phyloP scores from a whole-genome alignment of 2,113 vertebrate genomes.

The Sinocyclocheilus maitianheensis region DNA sequence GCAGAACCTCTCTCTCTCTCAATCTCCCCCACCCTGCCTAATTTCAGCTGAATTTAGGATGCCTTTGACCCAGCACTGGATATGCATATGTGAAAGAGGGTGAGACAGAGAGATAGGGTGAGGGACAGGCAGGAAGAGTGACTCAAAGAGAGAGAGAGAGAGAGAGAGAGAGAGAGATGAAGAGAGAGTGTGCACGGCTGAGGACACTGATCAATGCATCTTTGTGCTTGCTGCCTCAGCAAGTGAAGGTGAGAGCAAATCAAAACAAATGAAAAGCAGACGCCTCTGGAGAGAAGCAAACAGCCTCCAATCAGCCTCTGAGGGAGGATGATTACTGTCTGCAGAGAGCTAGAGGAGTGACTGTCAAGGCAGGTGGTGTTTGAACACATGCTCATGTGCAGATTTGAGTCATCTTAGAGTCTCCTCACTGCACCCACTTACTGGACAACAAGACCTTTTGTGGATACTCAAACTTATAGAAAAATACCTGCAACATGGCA shows the following conservation, averaged over 20 bases:
- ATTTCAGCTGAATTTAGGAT: slow-evolving; percentile 48
- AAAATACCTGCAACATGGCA: slow-evolving; percentile 10
- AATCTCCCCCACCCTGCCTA: slow-evolving; percentile 23
- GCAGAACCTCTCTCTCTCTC: slow-evolving; percentile 48
- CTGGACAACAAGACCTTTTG: slow-evolving; percentile 29
- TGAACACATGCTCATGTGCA: slow-evolving; percentile 24
- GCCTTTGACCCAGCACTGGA: slow-evolving; percentile 61
- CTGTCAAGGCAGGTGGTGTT: slow-evolving; percentile 46
- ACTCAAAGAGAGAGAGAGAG: slow-evolving; percentile 21
- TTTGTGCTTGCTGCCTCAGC: slow-evolving; percentile 56
- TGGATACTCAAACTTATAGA: neutral
- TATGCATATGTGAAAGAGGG: slow-evolving; percentile 61
- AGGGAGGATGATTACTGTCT: slow-evolving; percentile 47
- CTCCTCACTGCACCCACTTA: slow-evolving; percentile 10
- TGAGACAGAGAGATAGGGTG: slow-evolving; percentile 54
- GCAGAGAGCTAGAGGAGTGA: slow-evolving; percentile 48
- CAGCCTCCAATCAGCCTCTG: slow-evolving; percentile 36
- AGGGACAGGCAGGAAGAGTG: slow-evolving; percentile 41
- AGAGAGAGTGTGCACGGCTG: slow-evolving; percentile 39
- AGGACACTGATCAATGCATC: slow-evolving; percentile 52
- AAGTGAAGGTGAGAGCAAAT: slow-evolving; percentile 57
- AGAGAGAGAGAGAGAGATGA: slow-evolving; percentile 27
- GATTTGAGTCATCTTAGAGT: slow-evolving; percentile 42
- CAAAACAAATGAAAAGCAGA: slow-evolving; percentile 56
- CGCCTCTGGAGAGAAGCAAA: slow-evolving; percentile 23